These are phyloP conservation scores for Sarcophaga carnaria DNA, from an alignment of 2,888 invertebrate species.

Conservation along the genomic window DNA sequence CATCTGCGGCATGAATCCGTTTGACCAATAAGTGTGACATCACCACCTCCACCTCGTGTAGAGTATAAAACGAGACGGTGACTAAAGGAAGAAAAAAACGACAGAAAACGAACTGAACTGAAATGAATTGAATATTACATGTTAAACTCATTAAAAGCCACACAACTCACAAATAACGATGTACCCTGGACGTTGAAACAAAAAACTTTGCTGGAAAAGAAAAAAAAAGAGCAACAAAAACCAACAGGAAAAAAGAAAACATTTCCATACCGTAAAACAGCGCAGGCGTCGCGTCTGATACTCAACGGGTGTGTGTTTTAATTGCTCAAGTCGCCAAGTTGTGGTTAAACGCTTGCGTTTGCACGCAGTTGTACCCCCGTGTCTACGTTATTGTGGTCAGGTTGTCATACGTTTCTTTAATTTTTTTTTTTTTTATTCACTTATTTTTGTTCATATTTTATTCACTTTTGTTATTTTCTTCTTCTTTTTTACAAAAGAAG, in stretches of 20 bases:
- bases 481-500: not conserved
- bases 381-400: constrained; percentile 76
- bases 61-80: not conserved
- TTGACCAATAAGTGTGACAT: no score
- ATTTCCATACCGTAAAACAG: constrained; percentile 38
- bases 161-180: constrained; percentile 61
- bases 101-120: constrained; percentile 35
- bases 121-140: constrained; percentile 72
- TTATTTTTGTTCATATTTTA: constrained; percentile 72
- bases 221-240: constrained; percentile 50
- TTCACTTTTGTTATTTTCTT: not conserved
- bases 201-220: not conserved
- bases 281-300: constrained; percentile 63
- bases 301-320: constrained; percentile 69
- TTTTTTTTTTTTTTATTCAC: constrained; percentile 69
- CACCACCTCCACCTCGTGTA: not conserved
- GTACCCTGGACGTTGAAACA: not conserved
- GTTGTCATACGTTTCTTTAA: constrained; percentile 65
- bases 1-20: no score
- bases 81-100: no score
- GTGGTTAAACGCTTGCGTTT: constrained; percentile 62
- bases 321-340: constrained; percentile 69
- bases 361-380: not conserved
- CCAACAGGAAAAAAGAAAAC: constrained; percentile 29
- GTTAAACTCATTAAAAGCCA: constrained; percentile 74